phyloP scores from a whole-genome alignment of 2,797 vertebrate genomes.

The Pogoniulus pusillus region DNA sequence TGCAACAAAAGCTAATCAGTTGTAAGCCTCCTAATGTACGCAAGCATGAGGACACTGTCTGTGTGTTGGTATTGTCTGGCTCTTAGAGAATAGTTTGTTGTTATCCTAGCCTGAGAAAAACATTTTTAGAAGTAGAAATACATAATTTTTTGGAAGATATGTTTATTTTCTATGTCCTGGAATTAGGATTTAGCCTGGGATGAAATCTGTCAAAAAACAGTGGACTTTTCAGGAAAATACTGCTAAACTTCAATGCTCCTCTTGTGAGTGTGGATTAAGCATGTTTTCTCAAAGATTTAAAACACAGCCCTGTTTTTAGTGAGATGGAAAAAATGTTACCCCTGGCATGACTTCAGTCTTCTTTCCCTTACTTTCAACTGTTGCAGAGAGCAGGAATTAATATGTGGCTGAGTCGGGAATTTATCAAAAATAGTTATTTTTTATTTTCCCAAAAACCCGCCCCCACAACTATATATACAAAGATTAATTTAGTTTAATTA shows the following conservation, averaged over 20 bases:
- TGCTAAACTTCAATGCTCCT: not conserved
- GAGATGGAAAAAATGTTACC: not conserved
- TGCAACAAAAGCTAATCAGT: not conserved
- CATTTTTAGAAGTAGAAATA: not conserved
- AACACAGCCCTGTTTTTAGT: not conserved
- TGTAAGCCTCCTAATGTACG: not conserved
- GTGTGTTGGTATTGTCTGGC: not conserved
- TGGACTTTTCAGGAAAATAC: not conserved
- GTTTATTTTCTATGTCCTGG: not conserved
- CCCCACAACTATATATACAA: too few species aligned
- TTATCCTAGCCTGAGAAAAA: not conserved
- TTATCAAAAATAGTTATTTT: too few species aligned
- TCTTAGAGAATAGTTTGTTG: not conserved
- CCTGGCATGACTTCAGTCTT: not conserved
- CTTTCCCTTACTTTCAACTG: not conserved
- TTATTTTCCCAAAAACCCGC: too few species aligned
- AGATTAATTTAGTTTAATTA: too few species aligned
- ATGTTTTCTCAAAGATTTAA: not conserved
- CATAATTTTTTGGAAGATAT: not conserved
- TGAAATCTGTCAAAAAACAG: not conserved
- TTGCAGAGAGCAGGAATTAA: too few species aligned
- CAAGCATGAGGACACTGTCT: not conserved
- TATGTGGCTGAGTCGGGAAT: too few species aligned
- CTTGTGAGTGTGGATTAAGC: not conserved
- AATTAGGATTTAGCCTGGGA: not conserved